Evolutionary conservation across 2,888 invertebrate genomes (phyloP).

Genomic region (Drosophila paramelanica): DNA sequence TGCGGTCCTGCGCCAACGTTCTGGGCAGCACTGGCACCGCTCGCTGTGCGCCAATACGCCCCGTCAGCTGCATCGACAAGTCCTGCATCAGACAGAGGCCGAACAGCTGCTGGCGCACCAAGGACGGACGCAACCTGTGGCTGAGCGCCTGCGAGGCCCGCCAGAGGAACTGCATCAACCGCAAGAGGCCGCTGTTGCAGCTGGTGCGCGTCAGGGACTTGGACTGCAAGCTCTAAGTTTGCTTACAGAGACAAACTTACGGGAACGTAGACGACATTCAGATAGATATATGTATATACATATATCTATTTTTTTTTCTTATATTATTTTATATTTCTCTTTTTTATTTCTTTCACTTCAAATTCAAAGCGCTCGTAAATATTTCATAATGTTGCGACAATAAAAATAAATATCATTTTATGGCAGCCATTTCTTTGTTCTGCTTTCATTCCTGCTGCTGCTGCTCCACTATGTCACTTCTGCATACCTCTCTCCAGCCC

Average conservation of each 20-base stretch:
- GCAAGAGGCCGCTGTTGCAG: conserved; percentile 18
- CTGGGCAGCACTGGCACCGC: conserved; percentile 17
- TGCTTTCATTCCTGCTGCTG: conserved; percentile 16
- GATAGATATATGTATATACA: background rate
- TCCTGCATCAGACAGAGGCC: conserved; percentile 21
- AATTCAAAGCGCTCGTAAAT: conserved; percentile 66
- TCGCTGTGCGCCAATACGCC: conserved; percentile 29
- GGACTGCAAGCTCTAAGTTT: conserved; percentile 31
- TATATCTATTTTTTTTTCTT: background rate
- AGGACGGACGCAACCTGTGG: conserved; percentile 46
- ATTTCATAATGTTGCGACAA: conserved; percentile 77
- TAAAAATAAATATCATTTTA: conserved; percentile 78
- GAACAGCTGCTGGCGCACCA: conserved; percentile 61
- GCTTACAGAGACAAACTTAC: background rate
- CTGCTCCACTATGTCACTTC: conserved; percentile 18
- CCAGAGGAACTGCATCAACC: conserved; percentile 62
- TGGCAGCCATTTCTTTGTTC: conserved; percentile 66
- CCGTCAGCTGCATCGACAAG: conserved; percentile 11
- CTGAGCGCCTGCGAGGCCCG: conserved; percentile 67
- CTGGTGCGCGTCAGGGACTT: conserved; percentile 36
- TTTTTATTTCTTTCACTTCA: conserved; percentile 10
- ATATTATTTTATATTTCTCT: conserved; percentile 1
- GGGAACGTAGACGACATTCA: background rate
- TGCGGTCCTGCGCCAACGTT: conserved; percentile 37
- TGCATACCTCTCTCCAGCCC: background rate